Conservation (phyloP, 2,113 vertebrate genomes). For the Oncorhynchus nerka region DNA sequence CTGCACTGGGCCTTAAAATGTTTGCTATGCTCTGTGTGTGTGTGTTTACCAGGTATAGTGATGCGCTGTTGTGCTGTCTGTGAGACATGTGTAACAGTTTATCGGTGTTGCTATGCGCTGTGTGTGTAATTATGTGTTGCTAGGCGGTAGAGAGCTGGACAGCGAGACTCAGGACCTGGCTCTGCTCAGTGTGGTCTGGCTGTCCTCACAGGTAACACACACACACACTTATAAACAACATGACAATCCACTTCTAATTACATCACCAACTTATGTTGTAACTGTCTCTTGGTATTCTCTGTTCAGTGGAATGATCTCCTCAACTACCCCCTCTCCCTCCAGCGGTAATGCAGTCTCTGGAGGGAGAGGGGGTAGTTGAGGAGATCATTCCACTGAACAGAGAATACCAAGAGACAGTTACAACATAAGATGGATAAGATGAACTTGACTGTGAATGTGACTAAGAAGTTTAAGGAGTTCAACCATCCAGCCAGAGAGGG, state of each 20-base stretch:
- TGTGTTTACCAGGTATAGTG: constrained; percentile 66
- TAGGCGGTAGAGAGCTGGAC: constrained; percentile 80
- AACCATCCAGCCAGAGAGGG: constrained; percentile 75
- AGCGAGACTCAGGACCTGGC: constrained; percentile 82
- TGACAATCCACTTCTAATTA: not conserved
- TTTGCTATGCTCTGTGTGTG: constrained; percentile 11
- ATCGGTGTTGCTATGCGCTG: too few relatives aligned
- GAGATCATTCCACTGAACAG: too few relatives aligned
- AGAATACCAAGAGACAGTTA: too few relatives aligned
- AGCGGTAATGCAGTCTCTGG: constrained; percentile 74
- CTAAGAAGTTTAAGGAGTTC: constrained; percentile 81
- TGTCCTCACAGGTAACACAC: constrained; percentile 87
- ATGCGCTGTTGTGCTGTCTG: constrained; percentile 33
- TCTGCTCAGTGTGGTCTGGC: constrained; percentile 87
- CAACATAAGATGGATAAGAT: too few relatives aligned
- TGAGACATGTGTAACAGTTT: too few relatives aligned
- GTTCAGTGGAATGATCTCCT: too few relatives aligned
- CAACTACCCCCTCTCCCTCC: not conserved
- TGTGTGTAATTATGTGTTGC: constrained; percentile 50
- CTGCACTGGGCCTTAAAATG: too few relatives aligned
- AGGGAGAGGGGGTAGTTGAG: too few relatives aligned
- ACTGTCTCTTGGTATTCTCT: too few relatives aligned
- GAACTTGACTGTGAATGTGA: constrained; percentile 68
- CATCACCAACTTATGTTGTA: not conserved
- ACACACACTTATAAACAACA: constrained; percentile 4